These are phyloP conservation scores for Halocaridina rubra DNA, from an alignment of 2,888 invertebrate species.

Conservation along the genomic window DNA sequence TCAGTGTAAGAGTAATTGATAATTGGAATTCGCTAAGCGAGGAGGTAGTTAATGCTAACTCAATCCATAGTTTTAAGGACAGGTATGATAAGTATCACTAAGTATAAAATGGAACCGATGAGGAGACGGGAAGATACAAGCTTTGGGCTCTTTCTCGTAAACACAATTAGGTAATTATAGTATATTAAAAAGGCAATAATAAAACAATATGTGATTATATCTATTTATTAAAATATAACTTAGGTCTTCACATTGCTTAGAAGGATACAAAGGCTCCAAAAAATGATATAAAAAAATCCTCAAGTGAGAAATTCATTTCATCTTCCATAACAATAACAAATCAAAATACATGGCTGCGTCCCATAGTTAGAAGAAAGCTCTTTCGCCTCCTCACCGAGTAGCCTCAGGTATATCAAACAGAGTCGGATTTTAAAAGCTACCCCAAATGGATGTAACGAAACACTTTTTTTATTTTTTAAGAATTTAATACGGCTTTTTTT, in stretches of 20 bases:
- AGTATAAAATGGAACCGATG: no score
- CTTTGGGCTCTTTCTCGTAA: no score
- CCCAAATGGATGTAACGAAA: not conserved
- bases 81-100: no score
- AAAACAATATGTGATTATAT: slow-evolving; percentile 26
- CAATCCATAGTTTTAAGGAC: no score
- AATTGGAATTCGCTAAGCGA: no score
- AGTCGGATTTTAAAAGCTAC: no score
- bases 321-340: not conserved
- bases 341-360: slow-evolving; percentile 1
- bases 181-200: not conserved
- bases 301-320: not conserved
- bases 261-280: slow-evolving; percentile 48
- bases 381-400: not conserved
- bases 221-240: slow-evolving; percentile 61
- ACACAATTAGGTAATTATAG: not conserved
- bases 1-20: no score
- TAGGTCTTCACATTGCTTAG: slow-evolving; percentile 55
- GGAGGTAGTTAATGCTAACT: no score
- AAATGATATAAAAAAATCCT: slow-evolving; percentile 12
- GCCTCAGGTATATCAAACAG: not conserved
- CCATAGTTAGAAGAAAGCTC: not conserved
- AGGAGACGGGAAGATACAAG: no score
- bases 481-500: no score
- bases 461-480: not conserved